These are phyloP conservation scores for Orchestia grillus DNA, from an alignment of 1,140 invertebrate species.

Conservation along the genomic window DNA sequence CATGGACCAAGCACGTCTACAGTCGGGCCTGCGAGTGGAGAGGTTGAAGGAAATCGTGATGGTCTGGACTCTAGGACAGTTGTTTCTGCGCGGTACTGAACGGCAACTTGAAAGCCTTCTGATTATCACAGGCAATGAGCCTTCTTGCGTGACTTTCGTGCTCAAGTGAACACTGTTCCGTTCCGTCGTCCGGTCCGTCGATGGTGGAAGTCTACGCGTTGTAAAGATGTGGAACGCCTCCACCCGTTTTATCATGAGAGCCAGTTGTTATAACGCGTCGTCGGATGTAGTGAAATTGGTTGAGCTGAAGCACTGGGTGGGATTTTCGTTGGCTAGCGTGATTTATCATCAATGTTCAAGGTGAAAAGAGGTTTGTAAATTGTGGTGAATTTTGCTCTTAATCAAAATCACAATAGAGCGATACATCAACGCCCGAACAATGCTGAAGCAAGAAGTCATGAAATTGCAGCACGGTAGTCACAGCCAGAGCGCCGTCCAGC, in stretches of 20 bases:
- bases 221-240: background rate
- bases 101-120: conserved; percentile 46
- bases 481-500: conserved; percentile 7
- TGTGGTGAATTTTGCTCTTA: background rate
- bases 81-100: conserved; percentile 48
- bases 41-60: background rate
- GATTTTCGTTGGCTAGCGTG: background rate
- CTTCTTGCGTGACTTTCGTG: conserved; percentile 47
- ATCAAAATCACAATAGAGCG: background rate
- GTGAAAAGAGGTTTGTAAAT: background rate
- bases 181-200: background rate
- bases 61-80: conserved; percentile 37
- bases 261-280: background rate
- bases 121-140: conserved; percentile 35
- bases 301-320: background rate
- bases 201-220: background rate
- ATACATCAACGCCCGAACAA: background rate
- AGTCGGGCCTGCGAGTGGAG: background rate
- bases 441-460: conserved; percentile 9
- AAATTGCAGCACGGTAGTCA: conserved; percentile 22
- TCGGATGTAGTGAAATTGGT: background rate
- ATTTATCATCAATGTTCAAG: background rate
- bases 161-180: conserved; percentile 26
- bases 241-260: background rate
- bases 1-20: background rate